A percentile compares a stretch with the other conserved stretches of the same genome.
These are phyloP conservation scores for Mormyrops boulengeri DNA, from an alignment of 2,797 vertebrate species.

Conservation along the genomic window DNA sequence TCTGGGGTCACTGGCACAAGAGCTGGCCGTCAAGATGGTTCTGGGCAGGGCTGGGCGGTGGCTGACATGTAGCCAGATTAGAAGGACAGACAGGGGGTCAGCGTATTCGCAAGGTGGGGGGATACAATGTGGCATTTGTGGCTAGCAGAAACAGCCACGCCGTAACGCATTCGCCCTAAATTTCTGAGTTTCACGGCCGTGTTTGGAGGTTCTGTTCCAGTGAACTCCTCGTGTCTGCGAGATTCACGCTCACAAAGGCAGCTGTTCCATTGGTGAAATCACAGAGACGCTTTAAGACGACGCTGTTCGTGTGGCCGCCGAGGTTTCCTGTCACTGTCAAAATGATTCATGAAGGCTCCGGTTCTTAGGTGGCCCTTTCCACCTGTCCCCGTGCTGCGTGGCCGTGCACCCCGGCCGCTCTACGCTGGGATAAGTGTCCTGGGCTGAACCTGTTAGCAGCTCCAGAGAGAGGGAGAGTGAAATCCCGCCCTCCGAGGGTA, in stretches of 20 bases:
- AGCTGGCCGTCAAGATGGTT: constrained; percentile 22
- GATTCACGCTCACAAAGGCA: not conserved
- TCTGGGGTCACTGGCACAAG: constrained; percentile 41
- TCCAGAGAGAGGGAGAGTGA: constrained; percentile 19
- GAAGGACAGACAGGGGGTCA: constrained; percentile 17
- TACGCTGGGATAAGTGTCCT: constrained; percentile 44
- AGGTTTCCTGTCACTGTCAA: not conserved
- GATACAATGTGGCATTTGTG: not conserved
- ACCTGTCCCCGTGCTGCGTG: constrained; percentile 44
- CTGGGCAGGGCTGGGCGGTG: constrained; percentile 36
- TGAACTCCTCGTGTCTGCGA: too few species aligned
- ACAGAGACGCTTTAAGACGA: not conserved
- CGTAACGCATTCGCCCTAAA: not conserved
- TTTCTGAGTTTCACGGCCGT: not conserved
- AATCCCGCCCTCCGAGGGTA: constrained; percentile 17
- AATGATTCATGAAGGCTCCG: not conserved
- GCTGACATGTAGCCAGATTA: constrained; percentile 30
- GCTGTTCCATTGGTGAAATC: not conserved
- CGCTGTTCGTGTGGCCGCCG: not conserved
- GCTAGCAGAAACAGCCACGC: not conserved
- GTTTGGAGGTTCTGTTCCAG: not conserved
- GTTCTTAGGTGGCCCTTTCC: constrained; percentile 44
- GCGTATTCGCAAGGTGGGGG: not conserved
- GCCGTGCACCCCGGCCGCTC: not conserved
- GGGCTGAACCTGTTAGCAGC: constrained; percentile 51